phyloP scores from a whole-genome alignment of 2,113 vertebrate genomes.

The Pleuronectes platessa region DNA sequence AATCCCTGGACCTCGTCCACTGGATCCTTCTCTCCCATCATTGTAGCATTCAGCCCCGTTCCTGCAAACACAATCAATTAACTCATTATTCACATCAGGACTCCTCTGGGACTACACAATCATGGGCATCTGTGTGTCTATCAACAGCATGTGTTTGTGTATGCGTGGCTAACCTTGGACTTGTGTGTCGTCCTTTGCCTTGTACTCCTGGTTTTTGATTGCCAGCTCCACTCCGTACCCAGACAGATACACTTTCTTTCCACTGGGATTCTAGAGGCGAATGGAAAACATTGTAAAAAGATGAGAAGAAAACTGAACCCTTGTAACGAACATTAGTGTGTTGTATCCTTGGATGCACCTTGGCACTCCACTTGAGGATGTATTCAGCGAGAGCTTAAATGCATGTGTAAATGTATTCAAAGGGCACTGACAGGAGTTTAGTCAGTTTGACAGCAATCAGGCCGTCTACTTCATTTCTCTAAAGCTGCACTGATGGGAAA shows the following conservation, averaged over 20 bases:
- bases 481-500: background rate
- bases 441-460: background rate
- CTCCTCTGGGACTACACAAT: conserved; percentile 35
- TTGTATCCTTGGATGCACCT: background rate
- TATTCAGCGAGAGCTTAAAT: background rate
- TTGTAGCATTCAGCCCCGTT: conserved; percentile 90
- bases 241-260: conserved; percentile 90
- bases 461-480: background rate
- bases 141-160: background rate
- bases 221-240: conserved; percentile 97
- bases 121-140: conserved; percentile 2
- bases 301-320: background rate
- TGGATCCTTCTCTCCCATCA: conserved; percentile 92
- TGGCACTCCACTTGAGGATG: background rate
- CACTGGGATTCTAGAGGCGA: conserved; percentile 85
- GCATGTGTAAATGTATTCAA: conserved; percentile 9
- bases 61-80: conserved; percentile 80
- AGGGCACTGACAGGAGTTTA: background rate
- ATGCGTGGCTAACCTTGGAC: conserved; percentile 87
- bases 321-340: background rate
- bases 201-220: conserved; percentile 99
- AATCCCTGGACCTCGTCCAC: conserved; percentile 99
- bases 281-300: background rate
- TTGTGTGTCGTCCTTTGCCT: conserved; percentile 99
- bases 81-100: conserved; percentile 49